Evolutionary conservation across 2,888 invertebrate species (phyloP).

Genomic region (Epinotia nisella): DNA sequence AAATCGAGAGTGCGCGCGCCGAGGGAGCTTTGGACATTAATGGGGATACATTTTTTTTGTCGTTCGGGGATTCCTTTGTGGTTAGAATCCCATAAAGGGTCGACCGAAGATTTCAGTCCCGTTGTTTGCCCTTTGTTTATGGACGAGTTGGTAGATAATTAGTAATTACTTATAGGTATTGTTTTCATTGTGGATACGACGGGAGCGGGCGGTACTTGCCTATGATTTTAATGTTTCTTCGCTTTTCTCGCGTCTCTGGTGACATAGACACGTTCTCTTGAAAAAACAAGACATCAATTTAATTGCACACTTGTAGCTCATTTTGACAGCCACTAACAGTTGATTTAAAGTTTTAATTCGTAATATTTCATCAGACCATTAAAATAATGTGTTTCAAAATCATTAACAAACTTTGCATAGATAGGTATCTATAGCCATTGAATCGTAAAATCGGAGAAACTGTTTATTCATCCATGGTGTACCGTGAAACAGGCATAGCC

Average conservation of each 20-base stretch:
- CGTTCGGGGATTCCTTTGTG: conserved; percentile 72
- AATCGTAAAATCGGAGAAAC: conserved; percentile 83
- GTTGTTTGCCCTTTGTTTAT: conserved; percentile 59
- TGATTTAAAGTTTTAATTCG: conserved; percentile 45
- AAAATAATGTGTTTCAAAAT: conserved; percentile 65
- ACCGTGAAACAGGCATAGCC: too few relatives aligned
- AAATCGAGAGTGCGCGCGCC: conserved; percentile 56
- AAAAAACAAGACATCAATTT: conserved; percentile 7
- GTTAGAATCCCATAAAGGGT: conserved; percentile 59
- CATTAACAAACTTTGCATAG: conserved; percentile 79
- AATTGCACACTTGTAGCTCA: conserved; percentile 13
- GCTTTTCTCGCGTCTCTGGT: background rate
- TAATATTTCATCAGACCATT: conserved; percentile 54
- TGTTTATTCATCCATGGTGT: conserved; percentile 82
- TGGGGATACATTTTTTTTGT: conserved; percentile 69
- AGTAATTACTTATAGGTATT: conserved; percentile 48
- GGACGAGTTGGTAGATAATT: conserved; percentile 54
- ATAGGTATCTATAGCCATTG: conserved; percentile 79
- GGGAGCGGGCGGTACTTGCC: background rate
- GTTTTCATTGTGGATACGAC: conserved; percentile 41
- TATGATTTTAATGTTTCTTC: background rate
- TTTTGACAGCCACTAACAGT: conserved; percentile 14
- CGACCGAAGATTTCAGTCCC: conserved; percentile 52
- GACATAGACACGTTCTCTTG: conserved; percentile 2
- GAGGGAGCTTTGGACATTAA: conserved; percentile 68